Percentiles rank a stretch among this genome's conserved stretches.
Conservation (phyloP, 2,888 invertebrate genomes). For the Phania funesta region DNA sequence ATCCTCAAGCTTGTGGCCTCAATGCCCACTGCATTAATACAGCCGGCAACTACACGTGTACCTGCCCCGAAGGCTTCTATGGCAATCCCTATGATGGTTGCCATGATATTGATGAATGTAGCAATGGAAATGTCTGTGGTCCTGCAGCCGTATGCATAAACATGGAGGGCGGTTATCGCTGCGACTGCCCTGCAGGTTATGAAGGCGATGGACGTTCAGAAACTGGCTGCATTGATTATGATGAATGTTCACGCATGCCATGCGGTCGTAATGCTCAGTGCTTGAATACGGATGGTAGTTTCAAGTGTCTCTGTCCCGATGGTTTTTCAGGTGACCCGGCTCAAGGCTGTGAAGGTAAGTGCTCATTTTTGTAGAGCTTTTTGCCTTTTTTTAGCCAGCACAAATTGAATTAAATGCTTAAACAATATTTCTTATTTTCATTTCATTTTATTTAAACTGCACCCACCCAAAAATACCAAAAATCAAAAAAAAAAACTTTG, state of each 20-base stretch:
- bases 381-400: slow-evolving; percentile 26
- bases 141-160: slow-evolving; percentile 90
- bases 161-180: slow-evolving; percentile 89
- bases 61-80: slow-evolving; percentile 89
- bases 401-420: slow-evolving; percentile 14
- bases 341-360: slow-evolving; percentile 87
- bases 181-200: slow-evolving; percentile 91
- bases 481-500: background rate
- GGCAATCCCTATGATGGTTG: slow-evolving; percentile 92
- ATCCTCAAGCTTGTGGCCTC: slow-evolving; percentile 89
- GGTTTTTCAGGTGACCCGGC: slow-evolving; percentile 91
- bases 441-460: slow-evolving; percentile 44
- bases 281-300: slow-evolving; percentile 89
- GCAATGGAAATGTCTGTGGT: slow-evolving; percentile 87
- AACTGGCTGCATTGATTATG: slow-evolving; percentile 85
- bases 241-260: slow-evolving; percentile 87
- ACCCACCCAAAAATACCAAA: slow-evolving; percentile 45
- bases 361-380: background rate
- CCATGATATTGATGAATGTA: slow-evolving; percentile 92
- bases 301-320: slow-evolving; percentile 90
- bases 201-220: slow-evolving; percentile 88
- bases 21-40: slow-evolving; percentile 91
- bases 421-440: slow-evolving; percentile 22
- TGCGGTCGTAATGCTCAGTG: slow-evolving; percentile 92
- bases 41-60: slow-evolving; percentile 93